These are phyloP conservation scores for Slavum lentiscoides DNA, from an alignment of 2,888 invertebrate species.

Conservation along the genomic window DNA sequence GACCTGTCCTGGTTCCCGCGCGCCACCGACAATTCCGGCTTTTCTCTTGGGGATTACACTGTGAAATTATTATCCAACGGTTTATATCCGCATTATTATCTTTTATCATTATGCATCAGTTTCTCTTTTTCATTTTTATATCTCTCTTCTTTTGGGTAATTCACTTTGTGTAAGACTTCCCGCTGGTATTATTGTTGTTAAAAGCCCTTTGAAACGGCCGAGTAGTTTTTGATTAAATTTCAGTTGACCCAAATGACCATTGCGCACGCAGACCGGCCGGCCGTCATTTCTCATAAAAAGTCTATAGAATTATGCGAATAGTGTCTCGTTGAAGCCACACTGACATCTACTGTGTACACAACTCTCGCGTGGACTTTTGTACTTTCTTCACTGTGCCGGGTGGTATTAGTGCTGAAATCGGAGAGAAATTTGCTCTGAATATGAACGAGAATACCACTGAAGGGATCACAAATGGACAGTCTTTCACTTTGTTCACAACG, in stretches of 20 bases:
- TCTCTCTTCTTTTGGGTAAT: constrained; percentile 40
- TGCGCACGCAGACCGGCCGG: not conserved
- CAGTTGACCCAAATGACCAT: constrained; percentile 6
- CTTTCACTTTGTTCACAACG: too few species aligned
- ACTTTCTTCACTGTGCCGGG: too few species aligned
- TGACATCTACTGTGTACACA: too few species aligned
- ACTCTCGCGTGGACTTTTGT: too few species aligned
- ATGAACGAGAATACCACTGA: too few species aligned
- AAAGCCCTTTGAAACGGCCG: not conserved
- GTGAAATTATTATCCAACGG: constrained; percentile 51
- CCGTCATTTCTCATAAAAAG: too few species aligned
- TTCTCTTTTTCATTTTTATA: constrained; percentile 4
- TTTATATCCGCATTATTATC: constrained; percentile 44
- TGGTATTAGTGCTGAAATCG: too few species aligned
- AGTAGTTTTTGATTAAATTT: constrained; percentile 31
- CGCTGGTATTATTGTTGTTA: constrained; percentile 42
- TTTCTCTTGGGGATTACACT: constrained; percentile 34
- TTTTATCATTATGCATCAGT: constrained; percentile 39
- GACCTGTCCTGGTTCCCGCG: constrained; percentile 45
- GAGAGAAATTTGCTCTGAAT: too few species aligned
- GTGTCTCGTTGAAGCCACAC: too few species aligned
- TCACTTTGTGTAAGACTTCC: constrained; percentile 52
- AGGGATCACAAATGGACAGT: too few species aligned
- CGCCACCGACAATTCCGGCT: constrained; percentile 28
- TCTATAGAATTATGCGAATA: too few species aligned